These are phyloP conservation scores for Coreoperca whiteheadi DNA, from an alignment of 2,113 vertebrate species.

Conservation along the genomic window DNA sequence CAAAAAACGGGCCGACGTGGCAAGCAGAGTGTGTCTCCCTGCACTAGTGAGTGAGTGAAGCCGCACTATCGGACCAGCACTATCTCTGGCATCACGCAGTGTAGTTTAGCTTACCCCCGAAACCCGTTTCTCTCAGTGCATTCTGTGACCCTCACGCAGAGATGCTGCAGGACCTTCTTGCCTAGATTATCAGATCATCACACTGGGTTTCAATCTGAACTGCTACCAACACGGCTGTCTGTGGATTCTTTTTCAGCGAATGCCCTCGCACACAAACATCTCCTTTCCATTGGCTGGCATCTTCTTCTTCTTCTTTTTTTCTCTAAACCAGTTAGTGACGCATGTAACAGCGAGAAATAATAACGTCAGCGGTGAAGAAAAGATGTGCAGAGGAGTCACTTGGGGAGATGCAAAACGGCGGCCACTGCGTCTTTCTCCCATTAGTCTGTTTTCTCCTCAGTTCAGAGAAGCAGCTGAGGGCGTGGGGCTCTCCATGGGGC, in stretches of 20 bases:
- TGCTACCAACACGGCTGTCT: conserved; percentile 59
- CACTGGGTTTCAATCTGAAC: background rate
- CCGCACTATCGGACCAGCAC: conserved; percentile 24
- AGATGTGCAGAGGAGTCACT: conserved; percentile 20
- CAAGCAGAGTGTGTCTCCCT: conserved; percentile 19
- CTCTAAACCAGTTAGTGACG: background rate
- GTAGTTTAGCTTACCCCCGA: conserved; percentile 8
- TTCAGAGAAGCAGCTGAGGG: conserved; percentile 20
- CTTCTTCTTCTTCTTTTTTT: conserved; percentile 15
- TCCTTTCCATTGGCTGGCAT: background rate
- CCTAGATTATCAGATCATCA: background rate
- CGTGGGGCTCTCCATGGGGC: background rate
- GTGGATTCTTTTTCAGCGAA: background rate
- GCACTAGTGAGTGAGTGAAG: conserved; percentile 29
- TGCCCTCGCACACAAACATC: too few relatives aligned
- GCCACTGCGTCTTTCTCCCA: conserved; percentile 5
- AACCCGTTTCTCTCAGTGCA: conserved; percentile 1
- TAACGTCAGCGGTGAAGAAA: conserved; percentile 2
- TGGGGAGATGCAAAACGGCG: background rate
- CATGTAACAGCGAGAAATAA: background rate
- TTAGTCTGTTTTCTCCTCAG: conserved; percentile 28
- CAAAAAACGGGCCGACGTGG: background rate
- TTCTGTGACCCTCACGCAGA: conserved; percentile 25
- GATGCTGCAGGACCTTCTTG: conserved; percentile 21
- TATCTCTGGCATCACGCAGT: conserved; percentile 54